Conservation (phyloP, 1,140 invertebrate species). For the Scaptomyza graminum region DNA sequence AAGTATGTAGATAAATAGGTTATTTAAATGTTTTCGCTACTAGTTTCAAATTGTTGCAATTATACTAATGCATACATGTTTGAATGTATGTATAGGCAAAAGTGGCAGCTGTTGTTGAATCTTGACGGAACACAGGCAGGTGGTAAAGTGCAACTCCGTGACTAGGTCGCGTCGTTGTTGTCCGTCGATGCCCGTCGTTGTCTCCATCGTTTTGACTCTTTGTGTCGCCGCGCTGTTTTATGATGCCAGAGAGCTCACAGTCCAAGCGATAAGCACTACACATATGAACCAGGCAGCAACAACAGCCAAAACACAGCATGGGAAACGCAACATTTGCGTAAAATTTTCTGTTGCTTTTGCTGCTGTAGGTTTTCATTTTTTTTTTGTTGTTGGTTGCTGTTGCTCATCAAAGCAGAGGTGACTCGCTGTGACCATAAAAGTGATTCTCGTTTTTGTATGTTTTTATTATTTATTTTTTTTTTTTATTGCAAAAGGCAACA, state of each 20-base stretch:
- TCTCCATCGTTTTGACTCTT: constrained; percentile 22
- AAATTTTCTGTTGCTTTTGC: constrained; percentile 44
- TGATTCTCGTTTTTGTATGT: constrained; percentile 62
- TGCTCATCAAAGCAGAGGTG: constrained; percentile 65
- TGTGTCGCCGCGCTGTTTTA: constrained; percentile 61
- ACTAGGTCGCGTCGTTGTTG: constrained; percentile 30
- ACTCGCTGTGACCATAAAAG: constrained; percentile 81
- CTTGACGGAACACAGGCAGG: constrained; percentile 52
- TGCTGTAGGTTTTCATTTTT: constrained; percentile 18
- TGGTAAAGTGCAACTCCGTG: constrained; percentile 38
- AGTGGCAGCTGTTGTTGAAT: constrained; percentile 35
- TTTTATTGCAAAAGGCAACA: constrained; percentile 71
- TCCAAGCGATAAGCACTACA: constrained; percentile 56
- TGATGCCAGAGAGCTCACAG: constrained; percentile 54
- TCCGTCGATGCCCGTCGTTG: not conserved
- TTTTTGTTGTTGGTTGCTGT: constrained; percentile 24
- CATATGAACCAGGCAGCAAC: constrained; percentile 60
- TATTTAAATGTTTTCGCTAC: not conserved
- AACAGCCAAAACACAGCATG: constrained; percentile 58
- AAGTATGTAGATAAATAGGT: too few species aligned
- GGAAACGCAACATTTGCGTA: constrained; percentile 79
- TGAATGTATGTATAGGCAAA: constrained; percentile 4
- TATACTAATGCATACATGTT: not conserved
- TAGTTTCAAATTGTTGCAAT: constrained; percentile 46
- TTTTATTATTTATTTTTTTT: constrained; percentile 5